Evolutionary conservation across 2,888 invertebrate genomes (phyloP), one percentile per base, ranked within the genome.

Genomic region (Acrobasis consociella): DNA sequence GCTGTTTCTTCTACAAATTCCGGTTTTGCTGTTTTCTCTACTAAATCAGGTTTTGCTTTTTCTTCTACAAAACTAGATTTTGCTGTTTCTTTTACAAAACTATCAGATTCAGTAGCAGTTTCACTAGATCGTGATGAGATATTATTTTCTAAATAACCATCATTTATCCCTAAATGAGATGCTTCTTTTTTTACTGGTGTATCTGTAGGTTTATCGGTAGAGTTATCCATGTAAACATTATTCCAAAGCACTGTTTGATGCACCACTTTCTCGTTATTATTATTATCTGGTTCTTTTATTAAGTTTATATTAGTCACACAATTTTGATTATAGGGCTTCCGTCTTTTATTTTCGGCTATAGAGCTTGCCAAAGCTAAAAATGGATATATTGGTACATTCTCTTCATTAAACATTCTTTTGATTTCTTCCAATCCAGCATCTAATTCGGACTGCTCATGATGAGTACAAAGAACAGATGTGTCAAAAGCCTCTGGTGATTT

Each of bases 361-460:
- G 22, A 22, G 52, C 1, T 37, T 52, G 22, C 38, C n/a, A 55
- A 38, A 38, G 38, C 15, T 42, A 42, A 13, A 8, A 56, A 56
- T 13, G 42, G 17, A n/a, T 56, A 17, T 42, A 39, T 1, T 9
- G 56, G 56, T 42, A 56, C 16, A 1, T 46, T 42, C 22, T 42
- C 56, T 42, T 56, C 56, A n/a, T 38, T 39, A 56, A 56, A 56
- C 1, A 56, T 42, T 11, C 39, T 42, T n/a, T 42, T 56, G 22
- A 56, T 56, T 13, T 56, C 56, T 22, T 46, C 56, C 11, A 56
- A 56, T 9, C 56, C 56, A 2, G 13, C 13, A 22, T 42, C 56
- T 13, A 56, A 22, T 56, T 56, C 56, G 13, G 56, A 56, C 10
- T 56, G 56, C 1, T 17, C 42, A 46, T n/a, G 17, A 13, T n/a